Percentiles rank a stretch among this genome's conserved stretches.
Evolutionary conservation across 92 coral and sea anemone species (phyloP).

Genomic region (Porites rus): DNA sequence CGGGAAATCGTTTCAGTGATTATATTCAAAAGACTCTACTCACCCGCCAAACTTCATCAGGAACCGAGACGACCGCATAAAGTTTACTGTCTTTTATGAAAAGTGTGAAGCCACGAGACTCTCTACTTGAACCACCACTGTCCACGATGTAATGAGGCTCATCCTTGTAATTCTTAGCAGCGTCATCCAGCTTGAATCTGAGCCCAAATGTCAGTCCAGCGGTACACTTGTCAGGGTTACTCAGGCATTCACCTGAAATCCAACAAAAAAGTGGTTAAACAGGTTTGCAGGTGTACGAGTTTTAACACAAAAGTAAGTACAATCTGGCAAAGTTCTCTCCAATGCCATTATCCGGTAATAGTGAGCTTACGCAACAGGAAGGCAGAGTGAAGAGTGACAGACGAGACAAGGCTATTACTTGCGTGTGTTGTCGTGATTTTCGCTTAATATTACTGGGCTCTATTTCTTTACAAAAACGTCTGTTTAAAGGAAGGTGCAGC

Average conservation of each 20-base stretch:
- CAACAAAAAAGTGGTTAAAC: neutral
- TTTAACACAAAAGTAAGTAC: neutral
- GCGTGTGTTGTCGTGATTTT: too few relatives aligned
- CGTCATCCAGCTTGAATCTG: slow-evolving; percentile 88
- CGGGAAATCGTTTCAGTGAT: neutral
- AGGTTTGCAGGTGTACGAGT: neutral
- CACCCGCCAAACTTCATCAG: slow-evolving; percentile 98
- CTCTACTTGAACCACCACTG: slow-evolving; percentile 89
- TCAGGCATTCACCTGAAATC: slow-evolving; percentile 82
- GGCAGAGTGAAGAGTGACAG: too few relatives aligned
- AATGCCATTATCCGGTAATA: neutral
- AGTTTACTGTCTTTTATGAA: slow-evolving; percentile 78
- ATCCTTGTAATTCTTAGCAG: slow-evolving; percentile 72
- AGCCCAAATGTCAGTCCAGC: slow-evolving; percentile 91
- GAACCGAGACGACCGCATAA: slow-evolving; percentile 81
- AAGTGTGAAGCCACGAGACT: slow-evolving; percentile 90
- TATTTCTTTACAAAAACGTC: too few relatives aligned
- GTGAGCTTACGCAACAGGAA: neutral
- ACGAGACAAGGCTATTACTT: too few relatives aligned
- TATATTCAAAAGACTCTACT: neutral
- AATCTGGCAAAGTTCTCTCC: neutral
- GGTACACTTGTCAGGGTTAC: slow-evolving; percentile 92
- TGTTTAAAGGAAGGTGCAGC: too few relatives aligned
- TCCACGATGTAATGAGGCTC: slow-evolving; percentile 94
- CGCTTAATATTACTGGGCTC: too few relatives aligned